A percentile compares a stretch with the other conserved stretches of the same genome.
phyloP scores from a whole-genome alignment of 2,888 invertebrate genomes.

The Lithophane leautieri region DNA sequence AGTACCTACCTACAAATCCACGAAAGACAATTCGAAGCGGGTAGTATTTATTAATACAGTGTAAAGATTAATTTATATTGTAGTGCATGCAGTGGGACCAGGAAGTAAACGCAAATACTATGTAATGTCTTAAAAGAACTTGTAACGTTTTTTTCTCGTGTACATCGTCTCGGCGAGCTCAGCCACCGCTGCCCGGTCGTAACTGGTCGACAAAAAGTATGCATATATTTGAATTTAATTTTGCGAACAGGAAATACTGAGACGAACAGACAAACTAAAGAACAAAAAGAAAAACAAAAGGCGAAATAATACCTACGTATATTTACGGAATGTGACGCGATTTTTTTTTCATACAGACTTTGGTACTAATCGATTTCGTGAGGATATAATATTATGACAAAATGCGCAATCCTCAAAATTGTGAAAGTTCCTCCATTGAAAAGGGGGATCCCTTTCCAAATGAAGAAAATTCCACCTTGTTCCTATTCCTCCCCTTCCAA shows the following conservation, averaged over 20 bases:
- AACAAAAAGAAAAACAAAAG: constrained; percentile 68
- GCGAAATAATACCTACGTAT: constrained; percentile 55
- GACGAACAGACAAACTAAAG: constrained; percentile 75
- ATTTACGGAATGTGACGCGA: constrained; percentile 52
- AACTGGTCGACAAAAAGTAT: constrained; percentile 86
- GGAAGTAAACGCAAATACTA: constrained; percentile 74
- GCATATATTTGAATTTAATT: constrained; percentile 89
- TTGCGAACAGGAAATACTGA: constrained; percentile 87
- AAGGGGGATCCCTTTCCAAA: neutral
- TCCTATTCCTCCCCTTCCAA: neutral
- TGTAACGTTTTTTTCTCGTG: constrained; percentile 65
- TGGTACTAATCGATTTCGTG: neutral
- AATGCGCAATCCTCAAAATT: neutral
- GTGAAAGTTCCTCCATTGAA: neutral
- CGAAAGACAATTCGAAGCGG: neutral
- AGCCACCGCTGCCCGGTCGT: constrained; percentile 70
- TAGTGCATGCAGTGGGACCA: constrained; percentile 63
- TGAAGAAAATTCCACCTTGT: no score
- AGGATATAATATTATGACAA: neutral
- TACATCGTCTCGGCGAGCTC: constrained; percentile 68
- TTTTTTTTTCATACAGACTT: constrained; percentile 22
- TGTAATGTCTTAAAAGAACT: constrained; percentile 70
- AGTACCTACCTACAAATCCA: neutral
- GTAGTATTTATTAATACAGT: constrained; percentile 5
- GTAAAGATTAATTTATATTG: constrained; percentile 12